Evolutionary conservation across 2,113 vertebrate genomes (phyloP), one percentile per base, ranked within the genome.

Genomic region (Platichthys flesus): DNA sequence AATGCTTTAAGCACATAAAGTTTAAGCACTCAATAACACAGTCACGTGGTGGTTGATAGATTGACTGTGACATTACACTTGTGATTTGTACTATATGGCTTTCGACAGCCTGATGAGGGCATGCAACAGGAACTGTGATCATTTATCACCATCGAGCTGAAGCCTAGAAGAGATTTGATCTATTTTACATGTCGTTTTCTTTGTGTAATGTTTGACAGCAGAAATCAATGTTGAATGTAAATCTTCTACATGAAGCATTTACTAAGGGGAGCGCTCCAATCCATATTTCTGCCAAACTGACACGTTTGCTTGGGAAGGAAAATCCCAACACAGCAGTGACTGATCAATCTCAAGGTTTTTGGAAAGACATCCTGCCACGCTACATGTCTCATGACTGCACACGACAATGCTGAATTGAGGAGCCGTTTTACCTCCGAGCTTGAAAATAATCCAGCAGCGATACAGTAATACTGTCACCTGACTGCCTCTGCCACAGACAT

Each of bases 21-120:
- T 64, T 31, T 26, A 26, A 45, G 59, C 16, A 52, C 49, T 73
- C 69, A 64, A 70, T 81, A 35, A 74, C 61, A 77, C 65, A 65
- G 37, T 65, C 67, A 62, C 65, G 13, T 45, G 16, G 4, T 16
- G 66, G 28, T 64, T 70, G 55, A 72, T 70, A 60, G 65, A 85
- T 77, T 21, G 62, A 49, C 55, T 26, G 40, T 54, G 55, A 75
- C 70, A 73, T 59, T 28, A 74, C 58, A 71, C 21, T 13, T 76
- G 55, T 52, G 58, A 63, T 76, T 67, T 72, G 49, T 54, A 15
- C 76, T 61, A 66, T 35, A 70, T 35, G 28, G 24, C 51, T 49
- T 5, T 45, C 3, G 31, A 65, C 47, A 47, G 66, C 16, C 72
- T 52, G n/a, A 70, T 58, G 31, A 24, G 55, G 31, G 63, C 54